phyloP scores from a whole-genome alignment of 2,888 invertebrate species.

The Biston stratarius region DNA sequence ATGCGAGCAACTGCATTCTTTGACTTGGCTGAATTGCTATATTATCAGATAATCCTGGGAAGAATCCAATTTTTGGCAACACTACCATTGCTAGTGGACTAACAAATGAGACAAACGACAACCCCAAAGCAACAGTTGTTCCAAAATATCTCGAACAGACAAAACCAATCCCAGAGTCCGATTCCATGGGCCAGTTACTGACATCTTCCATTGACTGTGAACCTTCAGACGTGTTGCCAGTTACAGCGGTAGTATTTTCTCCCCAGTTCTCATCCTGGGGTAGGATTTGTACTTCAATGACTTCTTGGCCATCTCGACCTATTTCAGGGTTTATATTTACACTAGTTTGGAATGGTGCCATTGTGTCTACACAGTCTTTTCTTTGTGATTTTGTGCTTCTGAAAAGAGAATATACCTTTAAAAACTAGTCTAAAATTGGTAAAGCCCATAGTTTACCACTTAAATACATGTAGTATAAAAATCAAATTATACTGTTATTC shows the following conservation, averaged over 20 bases:
- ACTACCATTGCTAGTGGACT: conserved; percentile 98
- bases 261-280: conserved; percentile 99
- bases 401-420: conserved; percentile 48
- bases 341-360: conserved; percentile 95
- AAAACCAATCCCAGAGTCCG: conserved; percentile 89
- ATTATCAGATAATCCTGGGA: conserved; percentile 90
- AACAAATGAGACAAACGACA: conserved; percentile 94
- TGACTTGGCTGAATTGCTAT: conserved; percentile 89
- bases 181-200: conserved; percentile 93
- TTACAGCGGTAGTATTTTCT: conserved; percentile 98
- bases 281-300: conserved; percentile 97
- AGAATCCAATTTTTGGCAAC: conserved; percentile 95
- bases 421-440: neutral
- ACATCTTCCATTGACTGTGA: conserved; percentile 97
- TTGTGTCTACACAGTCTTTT: conserved; percentile 88
- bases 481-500: neutral
- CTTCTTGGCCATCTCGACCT: conserved; percentile 93
- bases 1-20: conserved; percentile 90
- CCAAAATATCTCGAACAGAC: conserved; percentile 94
- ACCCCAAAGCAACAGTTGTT: conserved; percentile 91
- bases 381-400: conserved; percentile 89
- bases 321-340: conserved; percentile 93
- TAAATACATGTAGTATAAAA: neutral
- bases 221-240: conserved; percentile 98
- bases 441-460: too few species aligned